Evolutionary conservation across 2,113 vertebrate genomes (phyloP).

Genomic region (Plecotus auritus): DNA sequence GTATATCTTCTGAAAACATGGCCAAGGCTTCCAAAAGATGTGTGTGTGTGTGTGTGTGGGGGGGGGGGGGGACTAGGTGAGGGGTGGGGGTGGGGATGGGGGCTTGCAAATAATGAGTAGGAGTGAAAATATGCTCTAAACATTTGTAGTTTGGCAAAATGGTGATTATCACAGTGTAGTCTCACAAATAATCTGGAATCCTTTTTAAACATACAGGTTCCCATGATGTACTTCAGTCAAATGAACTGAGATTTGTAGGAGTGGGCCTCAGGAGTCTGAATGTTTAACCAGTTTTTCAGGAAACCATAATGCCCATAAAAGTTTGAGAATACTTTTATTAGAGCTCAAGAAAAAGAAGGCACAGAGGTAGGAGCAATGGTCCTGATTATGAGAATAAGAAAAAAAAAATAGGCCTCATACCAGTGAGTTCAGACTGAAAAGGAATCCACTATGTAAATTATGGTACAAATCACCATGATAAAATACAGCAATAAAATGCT

Average conservation of each 20-base stretch:
- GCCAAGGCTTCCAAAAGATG: not conserved
- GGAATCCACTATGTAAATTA: not conserved
- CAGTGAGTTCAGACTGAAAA: not conserved
- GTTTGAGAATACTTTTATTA: not conserved
- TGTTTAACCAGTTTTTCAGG: not conserved
- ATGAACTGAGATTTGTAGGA: slow-evolving; percentile 23
- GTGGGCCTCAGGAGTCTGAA: not conserved
- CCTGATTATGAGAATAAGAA: not conserved
- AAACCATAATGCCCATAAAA: not conserved
- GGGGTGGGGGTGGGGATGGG: not conserved
- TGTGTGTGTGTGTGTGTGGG: too few species aligned
- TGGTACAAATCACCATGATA: not conserved
- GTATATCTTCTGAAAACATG: not conserved
- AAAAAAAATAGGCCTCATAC: not conserved
- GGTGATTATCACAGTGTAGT: not conserved
- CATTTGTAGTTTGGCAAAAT: slow-evolving; percentile 22
- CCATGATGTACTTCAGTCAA: not conserved
- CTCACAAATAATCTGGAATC: not conserved
- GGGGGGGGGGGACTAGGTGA: too few species aligned
- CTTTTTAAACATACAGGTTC: not conserved
- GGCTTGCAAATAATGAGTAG: not conserved
- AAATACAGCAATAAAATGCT: slow-evolving; percentile 3
- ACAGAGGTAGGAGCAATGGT: not conserved
- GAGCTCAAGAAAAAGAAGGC: not conserved
- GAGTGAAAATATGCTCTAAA: not conserved